Percentiles rank a stretch among this genome's conserved stretches.
Conservation (phyloP, 2,797 vertebrate species). For the Acanthornis magna region DNA sequence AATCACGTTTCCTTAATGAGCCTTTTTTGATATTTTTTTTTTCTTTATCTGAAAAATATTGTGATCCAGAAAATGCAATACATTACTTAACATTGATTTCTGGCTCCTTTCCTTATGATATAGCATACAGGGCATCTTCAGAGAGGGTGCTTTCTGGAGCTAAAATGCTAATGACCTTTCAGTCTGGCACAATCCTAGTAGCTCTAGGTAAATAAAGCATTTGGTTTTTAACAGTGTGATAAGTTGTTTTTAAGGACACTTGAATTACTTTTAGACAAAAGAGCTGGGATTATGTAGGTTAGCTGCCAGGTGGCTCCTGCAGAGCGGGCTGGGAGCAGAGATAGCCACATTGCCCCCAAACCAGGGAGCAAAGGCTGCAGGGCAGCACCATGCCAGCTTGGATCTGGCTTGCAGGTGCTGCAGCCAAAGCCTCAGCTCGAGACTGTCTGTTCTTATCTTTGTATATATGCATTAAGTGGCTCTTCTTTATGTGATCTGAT, state of each 20-base stretch:
- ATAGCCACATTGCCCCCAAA: accelerated
- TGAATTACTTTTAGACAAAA: background rate
- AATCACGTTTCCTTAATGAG: background rate
- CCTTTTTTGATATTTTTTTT: background rate
- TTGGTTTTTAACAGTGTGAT: background rate
- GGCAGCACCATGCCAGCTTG: background rate
- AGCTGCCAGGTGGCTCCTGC: background rate
- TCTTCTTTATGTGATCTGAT: background rate
- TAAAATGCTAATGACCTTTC: background rate
- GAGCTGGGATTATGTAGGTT: background rate
- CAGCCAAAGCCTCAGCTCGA: background rate
- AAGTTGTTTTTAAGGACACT: background rate
- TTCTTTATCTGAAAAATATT: background rate
- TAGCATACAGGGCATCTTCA: background rate
- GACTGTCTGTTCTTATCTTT: background rate
- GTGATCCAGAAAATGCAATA: background rate
- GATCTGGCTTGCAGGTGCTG: background rate
- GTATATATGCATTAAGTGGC: background rate
- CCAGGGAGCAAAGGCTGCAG: background rate
- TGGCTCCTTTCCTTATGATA: background rate
- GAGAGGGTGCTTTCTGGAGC: background rate
- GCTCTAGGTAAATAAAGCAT: background rate
- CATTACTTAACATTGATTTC: background rate
- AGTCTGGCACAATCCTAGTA: background rate
- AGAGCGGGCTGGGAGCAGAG: background rate